A percentile compares a stretch with the other conserved stretches of the same genome.
Conservation (phyloP, 2,888 invertebrate species). For the Mythimna albipuncta region DNA sequence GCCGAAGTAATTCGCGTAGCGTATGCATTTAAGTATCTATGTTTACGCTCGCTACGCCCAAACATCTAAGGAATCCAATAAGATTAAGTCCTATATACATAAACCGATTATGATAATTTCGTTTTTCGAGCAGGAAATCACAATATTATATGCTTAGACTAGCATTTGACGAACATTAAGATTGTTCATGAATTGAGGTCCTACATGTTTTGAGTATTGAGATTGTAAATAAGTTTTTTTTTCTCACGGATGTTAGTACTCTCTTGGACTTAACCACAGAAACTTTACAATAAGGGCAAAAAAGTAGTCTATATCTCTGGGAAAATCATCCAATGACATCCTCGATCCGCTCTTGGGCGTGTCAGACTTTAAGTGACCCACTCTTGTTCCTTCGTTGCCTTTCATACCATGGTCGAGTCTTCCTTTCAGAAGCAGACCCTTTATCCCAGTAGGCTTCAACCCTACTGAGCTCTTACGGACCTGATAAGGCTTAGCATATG, state of each 20-base stretch:
- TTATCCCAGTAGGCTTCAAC: too few relatives aligned
- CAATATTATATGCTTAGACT: constrained; percentile 2
- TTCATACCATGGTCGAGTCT: too few relatives aligned
- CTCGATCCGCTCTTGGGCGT: too few relatives aligned
- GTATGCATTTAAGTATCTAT: constrained; percentile 12
- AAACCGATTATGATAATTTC: background rate
- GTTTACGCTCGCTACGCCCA: constrained; percentile 4
- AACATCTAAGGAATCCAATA: background rate
- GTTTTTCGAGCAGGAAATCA: constrained; percentile 1
- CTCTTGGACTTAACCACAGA: too few relatives aligned
- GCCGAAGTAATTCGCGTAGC: too few relatives aligned
- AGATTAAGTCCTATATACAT: background rate
- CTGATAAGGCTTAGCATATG: too few relatives aligned
- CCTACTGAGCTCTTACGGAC: too few relatives aligned
- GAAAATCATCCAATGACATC: too few relatives aligned
- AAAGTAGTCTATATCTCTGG: background rate
- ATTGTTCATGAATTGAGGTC: background rate
- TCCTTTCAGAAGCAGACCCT: too few relatives aligned
- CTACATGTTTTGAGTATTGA: background rate
- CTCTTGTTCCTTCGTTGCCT: too few relatives aligned
- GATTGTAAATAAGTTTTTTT: background rate
- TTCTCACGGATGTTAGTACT: background rate
- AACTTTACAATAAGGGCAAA: background rate
- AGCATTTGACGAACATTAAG: background rate
- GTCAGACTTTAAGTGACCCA: too few relatives aligned